A percentile compares a stretch with the other conserved stretches of the same genome.
Evolutionary conservation across 2,113 vertebrate genomes (phyloP).

Genomic region (Montifringilla adamsi): DNA sequence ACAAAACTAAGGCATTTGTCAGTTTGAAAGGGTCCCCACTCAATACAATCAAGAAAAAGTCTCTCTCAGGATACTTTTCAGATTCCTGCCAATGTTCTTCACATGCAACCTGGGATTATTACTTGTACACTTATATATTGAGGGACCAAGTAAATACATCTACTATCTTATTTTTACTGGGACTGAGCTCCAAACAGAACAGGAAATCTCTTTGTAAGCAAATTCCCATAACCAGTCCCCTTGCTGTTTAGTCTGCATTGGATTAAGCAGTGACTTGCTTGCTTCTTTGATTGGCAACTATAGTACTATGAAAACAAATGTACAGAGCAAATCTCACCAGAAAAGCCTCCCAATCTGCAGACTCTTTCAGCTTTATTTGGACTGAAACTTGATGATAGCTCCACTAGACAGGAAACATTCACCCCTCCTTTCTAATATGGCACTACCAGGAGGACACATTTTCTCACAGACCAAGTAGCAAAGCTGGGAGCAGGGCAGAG

Average conservation of each 20-base stretch:
- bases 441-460: slow-evolving; percentile 35
- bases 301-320: slow-evolving; percentile 73
- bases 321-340: slow-evolving; percentile 55
- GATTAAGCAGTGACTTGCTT: slow-evolving; percentile 62
- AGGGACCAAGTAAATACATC: slow-evolving; percentile 8
- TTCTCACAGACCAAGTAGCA: slow-evolving; percentile 65
- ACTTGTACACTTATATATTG: background rate
- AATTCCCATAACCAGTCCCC: slow-evolving; percentile 66
- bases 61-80: background rate
- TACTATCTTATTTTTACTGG: slow-evolving; percentile 31
- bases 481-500: background rate
- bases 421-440: slow-evolving; percentile 43
- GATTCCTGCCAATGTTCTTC: background rate
- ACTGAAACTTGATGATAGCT: slow-evolving; percentile 71
- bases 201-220: slow-evolving; percentile 75
- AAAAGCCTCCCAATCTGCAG: slow-evolving; percentile 44
- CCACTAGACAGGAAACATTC: slow-evolving; percentile 64
- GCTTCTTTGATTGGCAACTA: slow-evolving; percentile 75
- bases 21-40: background rate
- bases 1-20: background rate
- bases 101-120: background rate
- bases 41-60: background rate
- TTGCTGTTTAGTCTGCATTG: slow-evolving; percentile 78
- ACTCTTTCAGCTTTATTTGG: slow-evolving; percentile 71
- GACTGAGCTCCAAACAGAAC: slow-evolving; percentile 67